Percentiles rank a stretch among this genome's conserved stretches.
phyloP scores from a whole-genome alignment of 2,888 invertebrate genomes.

The Apodemia zela region DNA sequence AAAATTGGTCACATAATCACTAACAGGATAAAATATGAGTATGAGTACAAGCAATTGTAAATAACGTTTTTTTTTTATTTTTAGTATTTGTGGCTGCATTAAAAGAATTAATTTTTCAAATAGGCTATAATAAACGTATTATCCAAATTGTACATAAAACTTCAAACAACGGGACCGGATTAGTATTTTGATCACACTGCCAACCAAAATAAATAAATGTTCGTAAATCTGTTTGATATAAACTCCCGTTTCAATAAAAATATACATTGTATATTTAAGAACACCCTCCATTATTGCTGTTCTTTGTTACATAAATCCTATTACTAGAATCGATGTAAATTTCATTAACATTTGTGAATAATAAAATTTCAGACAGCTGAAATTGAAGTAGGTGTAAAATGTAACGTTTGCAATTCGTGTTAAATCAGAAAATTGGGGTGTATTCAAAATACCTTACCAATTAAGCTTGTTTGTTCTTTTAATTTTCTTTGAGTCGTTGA shows the following conservation, averaged over 20 bases:
- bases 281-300: neutral
- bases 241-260: neutral
- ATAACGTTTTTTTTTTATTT: too few relatives aligned
- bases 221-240: neutral
- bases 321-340: conserved; percentile 13
- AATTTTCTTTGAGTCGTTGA: conserved; percentile 50
- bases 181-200: neutral
- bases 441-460: conserved; percentile 14
- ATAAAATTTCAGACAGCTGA: conserved; percentile 4
- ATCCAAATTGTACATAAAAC: neutral
- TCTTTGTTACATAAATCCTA: conserved; percentile 13
- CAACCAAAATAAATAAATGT: neutral
- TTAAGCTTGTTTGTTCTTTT: conserved; percentile 44
- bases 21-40: too few relatives aligned
- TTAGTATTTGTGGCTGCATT: too few relatives aligned
- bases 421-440: neutral
- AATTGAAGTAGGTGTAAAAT: conserved; percentile 13
- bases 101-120: too few relatives aligned
- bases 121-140: neutral
- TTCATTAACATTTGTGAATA: neutral
- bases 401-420: conserved; percentile 9
- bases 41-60: too few relatives aligned
- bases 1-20: too few relatives aligned
- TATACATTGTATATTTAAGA: conserved; percentile 1
- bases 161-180: neutral